Base-by-base conservation (phyloP, 2,797 vertebrate genomes). In the Chelidonichthys spinosus region DNA sequence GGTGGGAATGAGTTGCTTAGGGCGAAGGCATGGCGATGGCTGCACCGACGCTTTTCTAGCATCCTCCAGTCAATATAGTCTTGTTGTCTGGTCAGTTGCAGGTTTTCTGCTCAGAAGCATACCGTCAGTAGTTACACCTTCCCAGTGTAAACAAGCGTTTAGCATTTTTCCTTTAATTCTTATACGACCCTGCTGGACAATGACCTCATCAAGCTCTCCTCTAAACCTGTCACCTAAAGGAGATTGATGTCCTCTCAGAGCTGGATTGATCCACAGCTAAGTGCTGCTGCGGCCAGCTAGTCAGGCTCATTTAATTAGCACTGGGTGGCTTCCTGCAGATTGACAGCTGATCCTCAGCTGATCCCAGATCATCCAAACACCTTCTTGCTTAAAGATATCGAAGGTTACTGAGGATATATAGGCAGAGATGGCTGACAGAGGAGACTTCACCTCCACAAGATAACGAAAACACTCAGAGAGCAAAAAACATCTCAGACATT, bases 221-320 rank as follows among this genome's bases (percentile, higher is more conserved):
- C 60, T 88, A 85, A 90, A 88, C 35, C 85, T 75, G 89, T 78
- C 89, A 76, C 72, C 80, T 78, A 63, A 81, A 87, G 52, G 50
- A 81, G 86, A 90, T 85, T 85, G 87, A 91, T 13, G 64, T 54
- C 44, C 61, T 55, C 37, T 70, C 69, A 70, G 71, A 80, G 77
- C 65, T 15, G 43, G 58, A 79, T 74, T 83, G 83, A 86, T 79
- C 66, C 65, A 14, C 35, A 17, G 66, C 69, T 77, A 74, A 90
- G 87, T 81, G 85, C 64, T 76, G 71, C 86, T 70, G 66, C 59
- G 40, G 61, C 64, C 55, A 44, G 59, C 56, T 13, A 78, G 66
- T 79, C 75, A 37, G 75, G 68, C 68, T 65, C 74, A 65, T 87
- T 85, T 89, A 74, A 90, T 88, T 77, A 83, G 85, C 6, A 53